Evolutionary conservation across 37 sponge, comb jelly and placozoan genomes (phyloP).

Genomic region (Ephydatia muelleri): DNA sequence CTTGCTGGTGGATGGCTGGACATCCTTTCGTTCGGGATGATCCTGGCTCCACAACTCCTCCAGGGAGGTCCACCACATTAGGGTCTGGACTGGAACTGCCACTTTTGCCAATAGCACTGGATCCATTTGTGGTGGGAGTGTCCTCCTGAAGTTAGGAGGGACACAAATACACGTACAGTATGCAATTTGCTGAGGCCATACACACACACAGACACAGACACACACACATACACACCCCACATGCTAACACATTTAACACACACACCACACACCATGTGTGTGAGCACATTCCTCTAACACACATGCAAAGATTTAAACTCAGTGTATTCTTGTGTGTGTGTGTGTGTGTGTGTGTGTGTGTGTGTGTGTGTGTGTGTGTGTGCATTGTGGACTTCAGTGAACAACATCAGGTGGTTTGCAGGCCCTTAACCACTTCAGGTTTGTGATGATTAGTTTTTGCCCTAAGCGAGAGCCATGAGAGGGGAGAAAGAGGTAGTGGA

Average conservation of each 20-base stretch:
- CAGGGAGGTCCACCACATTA: not conserved
- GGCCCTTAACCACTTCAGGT: no score
- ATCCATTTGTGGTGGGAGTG: not conserved
- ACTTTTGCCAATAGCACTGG: not conserved
- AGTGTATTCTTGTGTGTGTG: not conserved
- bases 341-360: no score
- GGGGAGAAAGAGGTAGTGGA: no score
- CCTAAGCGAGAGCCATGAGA: no score
- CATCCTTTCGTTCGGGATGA: not conserved
- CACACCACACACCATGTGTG: not conserved
- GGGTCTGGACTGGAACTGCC: constrained; percentile 2
- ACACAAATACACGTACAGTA: not conserved
- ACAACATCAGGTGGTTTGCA: no score
- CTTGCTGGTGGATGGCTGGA: not conserved
- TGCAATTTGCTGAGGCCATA: not conserved
- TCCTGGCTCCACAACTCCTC: not conserved
- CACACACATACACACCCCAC: not conserved
- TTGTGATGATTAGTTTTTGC: no score
- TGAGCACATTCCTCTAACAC: not conserved
- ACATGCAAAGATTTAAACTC: not conserved
- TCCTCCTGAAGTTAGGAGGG: not conserved
- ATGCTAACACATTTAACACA: not conserved
- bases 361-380: no score
- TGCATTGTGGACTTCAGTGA: no score
- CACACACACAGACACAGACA: not conserved